phyloP scores from a whole-genome alignment of 2,797 vertebrate species.

The Lagorchestes hirsutus region DNA sequence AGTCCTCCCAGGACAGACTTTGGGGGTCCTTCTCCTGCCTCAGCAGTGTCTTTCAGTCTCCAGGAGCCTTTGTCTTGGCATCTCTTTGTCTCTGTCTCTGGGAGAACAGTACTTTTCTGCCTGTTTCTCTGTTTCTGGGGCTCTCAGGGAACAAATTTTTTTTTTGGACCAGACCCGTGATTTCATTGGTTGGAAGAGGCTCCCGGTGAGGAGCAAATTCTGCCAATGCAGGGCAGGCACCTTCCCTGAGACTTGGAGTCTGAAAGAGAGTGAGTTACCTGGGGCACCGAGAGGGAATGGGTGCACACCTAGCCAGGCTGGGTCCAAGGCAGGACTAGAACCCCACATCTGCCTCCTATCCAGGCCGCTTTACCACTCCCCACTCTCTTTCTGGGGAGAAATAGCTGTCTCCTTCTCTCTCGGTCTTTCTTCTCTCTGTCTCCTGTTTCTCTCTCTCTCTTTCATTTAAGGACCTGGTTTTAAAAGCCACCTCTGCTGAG shows the following conservation, averaged over 20 bases:
- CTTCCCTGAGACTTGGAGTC: neutral
- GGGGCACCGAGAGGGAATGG: neutral
- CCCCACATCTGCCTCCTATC: neutral
- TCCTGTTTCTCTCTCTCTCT: neutral
- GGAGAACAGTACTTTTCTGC: conserved; percentile 7
- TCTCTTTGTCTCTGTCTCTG: neutral
- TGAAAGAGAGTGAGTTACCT: neutral
- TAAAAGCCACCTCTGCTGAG: neutral
- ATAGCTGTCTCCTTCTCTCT: neutral
- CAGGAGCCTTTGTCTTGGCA: neutral
- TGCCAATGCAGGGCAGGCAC: conserved; percentile 7
- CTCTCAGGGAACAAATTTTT: conserved; percentile 6
- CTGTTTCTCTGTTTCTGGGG: conserved; percentile 5
- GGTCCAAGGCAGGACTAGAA: too few species aligned
- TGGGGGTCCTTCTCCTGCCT: neutral
- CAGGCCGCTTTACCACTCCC: neutral
- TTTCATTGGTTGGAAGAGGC: neutral
- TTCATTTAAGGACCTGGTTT: neutral
- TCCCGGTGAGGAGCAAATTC: neutral
- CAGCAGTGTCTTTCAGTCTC: neutral
- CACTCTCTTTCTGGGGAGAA: neutral
- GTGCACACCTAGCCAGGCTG: neutral
- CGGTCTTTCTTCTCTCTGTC: neutral
- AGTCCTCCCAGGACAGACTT: neutral
- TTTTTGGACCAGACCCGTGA: conserved; percentile 2